Conservation (phyloP, 1,140 invertebrate species). For the Hesperophylax magnus region DNA sequence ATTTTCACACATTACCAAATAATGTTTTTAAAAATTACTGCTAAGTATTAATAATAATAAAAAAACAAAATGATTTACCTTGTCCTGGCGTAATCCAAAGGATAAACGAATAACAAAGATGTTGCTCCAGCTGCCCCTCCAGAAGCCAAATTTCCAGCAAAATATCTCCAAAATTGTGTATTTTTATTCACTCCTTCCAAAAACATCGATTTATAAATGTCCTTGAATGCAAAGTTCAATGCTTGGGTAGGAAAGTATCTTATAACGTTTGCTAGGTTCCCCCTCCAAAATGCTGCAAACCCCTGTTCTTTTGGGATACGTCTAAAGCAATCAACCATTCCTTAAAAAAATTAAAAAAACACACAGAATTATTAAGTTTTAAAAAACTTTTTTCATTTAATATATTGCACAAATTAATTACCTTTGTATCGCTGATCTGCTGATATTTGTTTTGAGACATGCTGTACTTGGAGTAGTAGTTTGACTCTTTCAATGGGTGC, state of each 20-base stretch:
- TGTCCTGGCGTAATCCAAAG: constrained; percentile 95
- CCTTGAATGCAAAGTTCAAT: constrained; percentile 96
- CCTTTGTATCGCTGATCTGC: constrained; percentile 82
- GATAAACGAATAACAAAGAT: constrained; percentile 95
- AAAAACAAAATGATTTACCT: not conserved
- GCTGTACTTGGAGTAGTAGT: constrained; percentile 87
- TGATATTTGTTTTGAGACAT: constrained; percentile 82
- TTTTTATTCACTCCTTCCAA: constrained; percentile 88
- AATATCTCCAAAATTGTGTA: constrained; percentile 89
- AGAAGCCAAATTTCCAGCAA: constrained; percentile 90
- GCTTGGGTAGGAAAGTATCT: constrained; percentile 96
- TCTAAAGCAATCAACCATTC: constrained; percentile 88
- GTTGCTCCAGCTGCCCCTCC: constrained; percentile 95
- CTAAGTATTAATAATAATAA: no score
- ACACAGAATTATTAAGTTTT: not conserved
- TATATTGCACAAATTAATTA: no score
- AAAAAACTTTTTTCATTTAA: no score
- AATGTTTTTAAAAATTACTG: no score
- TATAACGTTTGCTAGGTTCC: constrained; percentile 94
- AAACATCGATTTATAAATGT: constrained; percentile 89
- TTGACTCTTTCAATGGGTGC: constrained; percentile 92
- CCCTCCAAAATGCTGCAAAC: constrained; percentile 90
- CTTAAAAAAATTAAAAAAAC: constrained; percentile 62
- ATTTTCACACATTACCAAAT: no score
- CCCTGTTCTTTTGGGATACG: constrained; percentile 92